These are phyloP conservation scores for Anolis carolinensis DNA, from an alignment of 2,113 vertebrate species.

Conservation along the genomic window DNA sequence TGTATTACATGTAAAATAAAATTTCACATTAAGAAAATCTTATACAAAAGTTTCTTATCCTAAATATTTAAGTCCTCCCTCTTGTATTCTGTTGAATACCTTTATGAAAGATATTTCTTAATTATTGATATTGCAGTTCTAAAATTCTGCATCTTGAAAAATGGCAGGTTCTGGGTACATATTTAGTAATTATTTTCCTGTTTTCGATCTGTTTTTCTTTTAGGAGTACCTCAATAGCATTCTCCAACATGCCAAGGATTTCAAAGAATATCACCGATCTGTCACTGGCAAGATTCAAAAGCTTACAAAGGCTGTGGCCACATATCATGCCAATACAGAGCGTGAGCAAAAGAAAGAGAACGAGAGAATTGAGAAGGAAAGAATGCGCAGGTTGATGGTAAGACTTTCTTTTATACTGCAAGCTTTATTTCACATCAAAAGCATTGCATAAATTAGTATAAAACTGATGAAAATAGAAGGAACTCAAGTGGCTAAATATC, in stretches of 20 bases:
- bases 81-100: neutral
- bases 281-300: slow-evolving; percentile 96
- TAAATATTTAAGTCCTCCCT: neutral
- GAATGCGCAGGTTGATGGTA: slow-evolving; percentile 96
- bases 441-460: too few species aligned
- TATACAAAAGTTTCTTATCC: too few species aligned
- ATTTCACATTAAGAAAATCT: too few species aligned
- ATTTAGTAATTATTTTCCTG: neutral
- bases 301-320: slow-evolving; percentile 94
- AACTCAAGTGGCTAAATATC: too few species aligned
- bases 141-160: neutral
- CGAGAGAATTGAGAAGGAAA: slow-evolving; percentile 95
- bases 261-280: slow-evolving; percentile 96
- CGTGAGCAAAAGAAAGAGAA: slow-evolving; percentile 99
- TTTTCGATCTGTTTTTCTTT: accelerated
- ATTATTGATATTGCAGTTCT: neutral
- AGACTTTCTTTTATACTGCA: slow-evolving; percentile 23
- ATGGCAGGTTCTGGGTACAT: neutral
- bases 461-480: too few species aligned
- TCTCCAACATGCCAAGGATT: slow-evolving; percentile 97
- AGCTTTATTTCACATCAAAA: too few species aligned
- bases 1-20: too few species aligned
- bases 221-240: slow-evolving; percentile 99
- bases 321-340: slow-evolving; percentile 97
- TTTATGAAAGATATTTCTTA: too few species aligned